Percentiles rank a stretch among this genome's conserved stretches.
These are phyloP conservation scores for Lordiphosa collinella DNA, from an alignment of 1,140 invertebrate genomes.

Conservation along the genomic window DNA sequence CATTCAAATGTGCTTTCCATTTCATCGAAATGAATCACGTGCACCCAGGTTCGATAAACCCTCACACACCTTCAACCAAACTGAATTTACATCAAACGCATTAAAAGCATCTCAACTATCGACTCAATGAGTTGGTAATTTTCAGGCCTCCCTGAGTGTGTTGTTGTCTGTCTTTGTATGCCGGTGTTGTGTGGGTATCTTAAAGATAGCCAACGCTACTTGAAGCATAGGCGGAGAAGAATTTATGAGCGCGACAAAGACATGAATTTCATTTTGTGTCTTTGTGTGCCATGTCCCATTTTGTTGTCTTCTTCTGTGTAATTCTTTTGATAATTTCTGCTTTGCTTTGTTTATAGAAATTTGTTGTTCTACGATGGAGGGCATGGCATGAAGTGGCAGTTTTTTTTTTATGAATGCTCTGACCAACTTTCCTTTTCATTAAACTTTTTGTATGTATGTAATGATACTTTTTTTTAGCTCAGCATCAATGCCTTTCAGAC, in stretches of 20 bases:
- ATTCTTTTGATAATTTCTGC: constrained; percentile 43
- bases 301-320: constrained; percentile 25
- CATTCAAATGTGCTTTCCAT: constrained; percentile 22
- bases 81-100: constrained; percentile 32
- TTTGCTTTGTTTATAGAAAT: constrained; percentile 41
- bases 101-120: constrained; percentile 22
- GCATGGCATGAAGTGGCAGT: constrained; percentile 44
- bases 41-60: constrained; percentile 13
- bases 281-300: constrained; percentile 45
- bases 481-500: constrained; percentile 5
- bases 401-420: constrained; percentile 27
- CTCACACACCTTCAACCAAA: constrained; percentile 27
- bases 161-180: constrained; percentile 10
- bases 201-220: constrained; percentile 32
- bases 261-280: constrained; percentile 47
- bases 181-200: constrained; percentile 23
- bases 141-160: constrained; percentile 1
- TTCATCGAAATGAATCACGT: constrained; percentile 32
- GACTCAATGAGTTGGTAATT: constrained; percentile 43
- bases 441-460: constrained; percentile 26
- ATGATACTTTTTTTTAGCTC: constrained; percentile 27
- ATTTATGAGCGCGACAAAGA: constrained; percentile 49
- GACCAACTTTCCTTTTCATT: constrained; percentile 57
- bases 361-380: constrained; percentile 21
- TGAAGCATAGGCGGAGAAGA: constrained; percentile 25